Evolutionary conservation across 2,888 invertebrate genomes (phyloP), one percentile per base, ranked within the genome.

Genomic region (Hirudinaria manillensis): DNA sequence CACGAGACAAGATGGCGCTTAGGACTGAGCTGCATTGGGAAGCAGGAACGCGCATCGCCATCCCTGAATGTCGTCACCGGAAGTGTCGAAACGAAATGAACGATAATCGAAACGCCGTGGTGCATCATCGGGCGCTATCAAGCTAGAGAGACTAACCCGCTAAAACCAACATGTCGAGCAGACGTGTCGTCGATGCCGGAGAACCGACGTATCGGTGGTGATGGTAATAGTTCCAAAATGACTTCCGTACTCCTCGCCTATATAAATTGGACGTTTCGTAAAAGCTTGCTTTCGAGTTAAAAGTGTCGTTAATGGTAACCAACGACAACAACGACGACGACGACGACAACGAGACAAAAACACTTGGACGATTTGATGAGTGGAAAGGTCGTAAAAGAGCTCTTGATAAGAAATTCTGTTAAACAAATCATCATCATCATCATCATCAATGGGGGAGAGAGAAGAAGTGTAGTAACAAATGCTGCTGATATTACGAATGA

Each of bases 351-450:
- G 13, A 21, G 24, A 27, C 29, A 61, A 27, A 61, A 7, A 16
- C 61, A 61, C 61, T 27, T 61, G 61, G 61, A 61, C 61, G 61
- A 61, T 24, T n/a, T 27, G 61, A 29, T 24, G 29, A 61, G 29
- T 27, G 61, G 29, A 61, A 61, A 61, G 21, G 61, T 61, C 61
- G 10, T 61, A 61, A 61, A 61, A 61, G 61, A 61, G 61, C 61
- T 61, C 61, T 29, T 61, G 61, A 61, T 61, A 61, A 61, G 13
- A 53, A 53, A 27, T 61, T 61, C 61, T 27, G 7, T 61, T 4
- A 61, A 61, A 61, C 10, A 61, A 61, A 61, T 61, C 61, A 61
- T 53, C 53, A 53, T 53, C 53, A 53, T 53, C 53, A 53, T 53
- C 53, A 21, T 53, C 53, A 53, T 61, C 61, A 29, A 61, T 27